Base-by-base conservation (phyloP, 2,888 invertebrate genomes). In the Drosophila paramelanica region DNA sequence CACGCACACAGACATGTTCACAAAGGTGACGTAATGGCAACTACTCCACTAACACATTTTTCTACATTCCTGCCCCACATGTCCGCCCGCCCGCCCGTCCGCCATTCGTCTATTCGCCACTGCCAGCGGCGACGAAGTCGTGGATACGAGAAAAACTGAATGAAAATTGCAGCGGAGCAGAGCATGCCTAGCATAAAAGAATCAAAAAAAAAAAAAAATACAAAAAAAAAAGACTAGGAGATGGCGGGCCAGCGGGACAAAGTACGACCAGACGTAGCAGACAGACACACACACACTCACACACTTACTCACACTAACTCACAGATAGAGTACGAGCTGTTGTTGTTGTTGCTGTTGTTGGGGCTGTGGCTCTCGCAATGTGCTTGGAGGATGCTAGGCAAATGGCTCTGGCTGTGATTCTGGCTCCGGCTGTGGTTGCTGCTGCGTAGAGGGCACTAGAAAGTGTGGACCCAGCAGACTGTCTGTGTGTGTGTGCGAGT, bases 41-140 rank as follows among this genome's bases (percentile, higher is more conserved):
- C 91, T 91, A 91, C 92, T 91, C 91, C 91, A 91, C 91, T 91
- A 91, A 91, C 91, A 91, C 91, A 91, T 91, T 91, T 91, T 92
- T 90, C 91, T 92, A 90, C 90, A 91, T 91, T 91, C 91, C 90
- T 89, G 78, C 86, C 83, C 79, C 88, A 77, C 75, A 52, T 58
- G 73, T 57, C 58, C 31, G n/a, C 17, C 17, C 25, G 13, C 17
- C 33, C 49, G 13, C 4, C 36, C 47, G 25, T 13, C 51, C 69
- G 13, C 33, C 39, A 39, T n/a, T 62, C 62, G 57, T 36, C 73
- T 41, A 52, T 55, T 47, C 52, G 52, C 25, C 42, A 23, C 10
- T 43, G 53, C n/a, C 59, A 55, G 27, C 59, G 49, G 47, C 50
- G 38, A 27, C 50, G 46, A 55, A 65, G 57, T 42, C 49, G 67